Evolutionary conservation across 1,140 invertebrate genomes (phyloP), one percentile per base, ranked within the genome.

Genomic region (Drosophila sp.): DNA sequence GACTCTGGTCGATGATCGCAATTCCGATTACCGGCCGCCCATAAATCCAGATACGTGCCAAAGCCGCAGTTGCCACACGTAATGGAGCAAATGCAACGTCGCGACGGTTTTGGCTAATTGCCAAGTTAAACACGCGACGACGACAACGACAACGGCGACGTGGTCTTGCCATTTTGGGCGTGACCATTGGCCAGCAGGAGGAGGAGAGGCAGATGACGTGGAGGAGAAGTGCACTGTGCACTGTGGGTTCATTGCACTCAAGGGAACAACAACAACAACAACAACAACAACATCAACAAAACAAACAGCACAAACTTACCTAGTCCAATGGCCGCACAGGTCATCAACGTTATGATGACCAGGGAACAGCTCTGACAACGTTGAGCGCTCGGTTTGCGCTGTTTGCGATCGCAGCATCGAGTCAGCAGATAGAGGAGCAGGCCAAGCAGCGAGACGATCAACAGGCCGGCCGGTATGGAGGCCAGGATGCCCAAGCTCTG

Each of bases 401-500:
- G 96, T 91, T 97, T 97, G 80, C 96, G 94, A 93, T 98, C 97
- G 94, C 97, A 98, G 93, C 98, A 99, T 93, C 97, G 94, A 72
- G 97, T 97, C 89, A 98, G 94, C 79, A 98, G 93, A 93, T 98
- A 98, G 69, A 98, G 96, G 76, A 98, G 94, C 74, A 98, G 94
- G 38, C 97, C 94, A 69, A 98, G 93, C 61, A 98, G 93, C 4
- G 97, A 97, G 25, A 98, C 92, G 79, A 98, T 97, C 74, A 98
- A 94, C 94, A 97, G 97, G 32, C 96, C 96, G 67, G 97, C 97
- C 8, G 98, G 98, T 78, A 98, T 94, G 36, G 97, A 97, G 40
- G 95, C 97, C 66, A 98, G 93, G 83, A 99, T 98, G 25, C 97
- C 97, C 83, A 98, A 93, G 75, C 97, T 97, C 97, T 98, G 94